Evolutionary conservation across 2,113 vertebrate species (phyloP).

Genomic region (Panthera leo): DNA sequence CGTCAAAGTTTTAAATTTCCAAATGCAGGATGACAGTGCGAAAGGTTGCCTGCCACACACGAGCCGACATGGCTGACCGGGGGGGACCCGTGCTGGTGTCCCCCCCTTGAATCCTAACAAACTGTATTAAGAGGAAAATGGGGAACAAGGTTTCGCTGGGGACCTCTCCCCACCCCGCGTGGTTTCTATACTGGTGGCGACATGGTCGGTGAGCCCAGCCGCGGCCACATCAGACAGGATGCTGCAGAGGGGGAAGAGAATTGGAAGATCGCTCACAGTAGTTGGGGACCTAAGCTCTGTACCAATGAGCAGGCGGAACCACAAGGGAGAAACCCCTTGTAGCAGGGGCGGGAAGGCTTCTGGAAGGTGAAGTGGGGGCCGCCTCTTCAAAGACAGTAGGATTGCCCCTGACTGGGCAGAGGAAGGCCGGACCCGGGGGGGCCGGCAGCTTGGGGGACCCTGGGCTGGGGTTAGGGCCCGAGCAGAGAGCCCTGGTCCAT

Average conservation of each 20-base stretch:
- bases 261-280: neutral
- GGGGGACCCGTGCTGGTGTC: neutral
- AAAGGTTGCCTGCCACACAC: rapidly evolving
- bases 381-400: neutral
- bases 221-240: neutral
- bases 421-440: neutral
- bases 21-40: neutral
- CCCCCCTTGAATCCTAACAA: neutral
- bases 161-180: neutral
- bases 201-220: neutral
- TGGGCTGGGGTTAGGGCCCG: no score
- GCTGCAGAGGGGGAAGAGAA: neutral
- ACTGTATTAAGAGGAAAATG: neutral
- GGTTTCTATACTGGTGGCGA: neutral
- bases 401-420: neutral
- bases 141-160: neutral
- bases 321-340: neutral
- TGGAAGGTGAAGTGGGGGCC: neutral
- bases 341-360: neutral
- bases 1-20: neutral
- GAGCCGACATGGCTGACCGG: neutral
- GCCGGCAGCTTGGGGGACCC: neutral
- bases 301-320: neutral
- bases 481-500: neutral
- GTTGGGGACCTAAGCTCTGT: neutral